Evolutionary conservation across 2,888 invertebrate species (phyloP).

Genomic region (Brenthis ino): DNA sequence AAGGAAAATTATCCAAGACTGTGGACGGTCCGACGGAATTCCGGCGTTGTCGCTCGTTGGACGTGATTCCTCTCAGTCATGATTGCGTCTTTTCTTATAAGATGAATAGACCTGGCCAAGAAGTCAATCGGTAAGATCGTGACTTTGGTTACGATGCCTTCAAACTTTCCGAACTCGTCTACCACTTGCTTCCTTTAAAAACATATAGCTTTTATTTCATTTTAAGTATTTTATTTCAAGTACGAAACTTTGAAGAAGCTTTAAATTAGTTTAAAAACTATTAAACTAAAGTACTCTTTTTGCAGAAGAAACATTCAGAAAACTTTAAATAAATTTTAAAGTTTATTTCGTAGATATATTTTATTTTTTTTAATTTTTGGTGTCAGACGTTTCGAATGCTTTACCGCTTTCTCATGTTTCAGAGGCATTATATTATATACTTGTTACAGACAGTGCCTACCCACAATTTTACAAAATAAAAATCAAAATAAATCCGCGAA

Average conservation of each 20-base stretch:
- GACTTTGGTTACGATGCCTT: constrained; percentile 39
- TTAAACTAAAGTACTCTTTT: too few relatives aligned
- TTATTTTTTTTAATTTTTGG: too few relatives aligned
- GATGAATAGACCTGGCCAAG: constrained; percentile 62
- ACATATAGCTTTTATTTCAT: not conserved
- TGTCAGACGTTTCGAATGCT: too few relatives aligned
- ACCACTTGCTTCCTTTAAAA: constrained; percentile 3
- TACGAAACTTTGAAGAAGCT: not conserved
- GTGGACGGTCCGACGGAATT: constrained; percentile 66
- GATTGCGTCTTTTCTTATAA: constrained; percentile 70
- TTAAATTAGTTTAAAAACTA: not conserved
- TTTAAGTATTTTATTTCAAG: constrained; percentile 2
- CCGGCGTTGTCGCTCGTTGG: constrained; percentile 72
- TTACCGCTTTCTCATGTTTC: too few relatives aligned
- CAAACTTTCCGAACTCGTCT: constrained; percentile 9
- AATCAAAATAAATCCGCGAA: too few relatives aligned
- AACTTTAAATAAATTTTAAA: too few relatives aligned
- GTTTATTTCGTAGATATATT: too few relatives aligned
- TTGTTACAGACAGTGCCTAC: too few relatives aligned
- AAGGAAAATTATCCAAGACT: constrained; percentile 42
- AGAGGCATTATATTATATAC: too few relatives aligned
- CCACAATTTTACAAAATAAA: too few relatives aligned
- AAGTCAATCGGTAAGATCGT: constrained; percentile 68
- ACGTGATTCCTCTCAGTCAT: constrained; percentile 74
- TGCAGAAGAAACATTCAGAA: too few relatives aligned